Percentiles rank a stretch among this genome's conserved stretches.
Conservation (phyloP, 2,113 vertebrate genomes). For the Ahaetulla prasina region DNA sequence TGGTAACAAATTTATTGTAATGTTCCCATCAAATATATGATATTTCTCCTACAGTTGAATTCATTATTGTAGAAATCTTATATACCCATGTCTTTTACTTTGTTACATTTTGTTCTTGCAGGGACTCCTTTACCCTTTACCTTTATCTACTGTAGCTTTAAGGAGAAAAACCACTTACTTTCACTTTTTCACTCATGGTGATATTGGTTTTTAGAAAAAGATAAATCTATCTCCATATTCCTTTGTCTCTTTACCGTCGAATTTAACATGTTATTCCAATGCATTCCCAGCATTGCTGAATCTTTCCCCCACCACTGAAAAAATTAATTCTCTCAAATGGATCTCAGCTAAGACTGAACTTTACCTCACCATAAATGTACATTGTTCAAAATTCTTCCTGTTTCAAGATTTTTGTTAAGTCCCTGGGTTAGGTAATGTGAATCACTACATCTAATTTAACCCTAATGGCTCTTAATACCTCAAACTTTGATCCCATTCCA, state of each 20-base stretch:
- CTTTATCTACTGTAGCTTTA: not conserved
- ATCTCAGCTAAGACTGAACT: not conserved
- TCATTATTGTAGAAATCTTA: not conserved
- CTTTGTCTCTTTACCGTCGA: not conserved
- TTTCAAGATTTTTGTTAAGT: not conserved
- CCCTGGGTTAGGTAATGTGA: not conserved
- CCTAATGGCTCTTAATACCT: not conserved
- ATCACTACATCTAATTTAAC: not conserved
- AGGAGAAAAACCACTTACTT: not conserved
- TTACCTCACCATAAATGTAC: not conserved
- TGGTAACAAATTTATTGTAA: not conserved
- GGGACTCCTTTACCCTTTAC: no score
- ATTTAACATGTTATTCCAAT: not conserved
- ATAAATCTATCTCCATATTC: not conserved
- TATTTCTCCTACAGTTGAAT: not conserved
- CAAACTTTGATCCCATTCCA: not conserved
- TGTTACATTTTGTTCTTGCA: not conserved
- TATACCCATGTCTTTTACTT: not conserved
- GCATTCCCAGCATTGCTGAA: not conserved
- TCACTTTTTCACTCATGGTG: not conserved
- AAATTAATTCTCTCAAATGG: not conserved
- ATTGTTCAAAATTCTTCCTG: not conserved
- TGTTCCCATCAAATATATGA: not conserved
- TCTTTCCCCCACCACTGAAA: not conserved
- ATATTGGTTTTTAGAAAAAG: not conserved